Base-by-base conservation (phyloP, 2,113 vertebrate genomes). In the Menura novaehollandiae region DNA sequence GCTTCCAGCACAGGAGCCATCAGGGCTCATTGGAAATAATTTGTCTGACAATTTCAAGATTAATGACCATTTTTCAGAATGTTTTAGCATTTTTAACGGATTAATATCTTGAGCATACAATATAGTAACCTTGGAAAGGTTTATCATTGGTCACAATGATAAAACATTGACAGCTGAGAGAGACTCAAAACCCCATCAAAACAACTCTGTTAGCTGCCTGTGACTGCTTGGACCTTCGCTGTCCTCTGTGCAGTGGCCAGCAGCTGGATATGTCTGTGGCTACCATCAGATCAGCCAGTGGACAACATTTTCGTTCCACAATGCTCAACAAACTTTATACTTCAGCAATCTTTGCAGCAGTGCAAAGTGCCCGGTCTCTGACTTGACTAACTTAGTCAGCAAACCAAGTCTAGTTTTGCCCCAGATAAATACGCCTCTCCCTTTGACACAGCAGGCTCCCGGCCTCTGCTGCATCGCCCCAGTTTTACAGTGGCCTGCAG, bases 41-140 rank as follows among this genome's bases (percentile, higher is more conserved):
- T 98, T 92, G 90, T 87, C 96, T 98, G 98, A 98, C 98, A 98
- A 97, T 97, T 98, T 97, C 92, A 97, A 98, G 98, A 98, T 98
- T 98, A 98, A 98, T 98, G 97, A 95, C 95, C 89, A 77, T 95
- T 96, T 92, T 67, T 94, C 33, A 75, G 97, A 97, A 97, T 85
- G 85, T 83, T 96, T 98, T 98, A 97, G 95, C 97, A 97, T 97
- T 97, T 97, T 97, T 95, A 97, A 96, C 43, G 28, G 96, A 91
- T 94, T 72, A 66, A 52, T 96, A 78, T 91, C 82, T 47, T 56
- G 33, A 88, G 15, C 21, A 27, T 95, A 97, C 94, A 73, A 83
- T 18, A 94, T 15, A 93, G 91, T 97, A 97, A 97, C 96, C 97
- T 98, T 98, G 98, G 78, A 90, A 97, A 96, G 53, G 75, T 95